These are phyloP conservation scores for Onychomys arenicola DNA, from an alignment of 2,797 vertebrate species.

Conservation along the genomic window DNA sequence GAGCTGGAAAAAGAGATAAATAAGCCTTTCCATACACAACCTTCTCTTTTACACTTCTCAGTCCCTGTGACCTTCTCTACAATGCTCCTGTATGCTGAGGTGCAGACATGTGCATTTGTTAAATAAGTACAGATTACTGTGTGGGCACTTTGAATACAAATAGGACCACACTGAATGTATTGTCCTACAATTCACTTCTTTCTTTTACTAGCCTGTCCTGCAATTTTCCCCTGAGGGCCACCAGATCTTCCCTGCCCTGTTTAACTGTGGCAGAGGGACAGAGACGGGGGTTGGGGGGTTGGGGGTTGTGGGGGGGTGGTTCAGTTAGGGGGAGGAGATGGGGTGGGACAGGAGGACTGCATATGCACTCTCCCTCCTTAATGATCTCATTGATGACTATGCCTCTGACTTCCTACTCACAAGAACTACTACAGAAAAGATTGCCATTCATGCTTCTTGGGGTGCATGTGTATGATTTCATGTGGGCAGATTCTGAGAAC, in stretches of 20 bases:
- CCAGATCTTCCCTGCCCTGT: not conserved
- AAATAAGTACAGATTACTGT: not conserved
- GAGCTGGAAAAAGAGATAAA: slow-evolving; percentile 15
- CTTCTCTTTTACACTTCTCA: not conserved
- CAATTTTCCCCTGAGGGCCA: slow-evolving; percentile 9
- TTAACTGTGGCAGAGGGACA: not conserved
- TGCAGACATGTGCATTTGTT: not conserved
- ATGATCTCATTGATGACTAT: not conserved
- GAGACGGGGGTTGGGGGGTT: too few species aligned
- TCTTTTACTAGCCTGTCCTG: not conserved
- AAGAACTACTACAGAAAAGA: slow-evolving; percentile 35
- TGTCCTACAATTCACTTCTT: not conserved
- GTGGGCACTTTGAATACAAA: slow-evolving; percentile 35
- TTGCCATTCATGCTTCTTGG: not conserved
- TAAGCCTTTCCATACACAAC: not conserved
- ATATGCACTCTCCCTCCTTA: not conserved
- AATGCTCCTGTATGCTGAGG: not conserved
- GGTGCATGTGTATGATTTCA: not conserved
- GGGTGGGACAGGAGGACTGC: too few species aligned
- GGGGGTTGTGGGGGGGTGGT: too few species aligned
- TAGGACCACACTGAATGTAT: not conserved
- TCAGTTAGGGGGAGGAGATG: too few species aligned
- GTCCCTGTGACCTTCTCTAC: not conserved
- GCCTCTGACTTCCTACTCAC: slow-evolving; percentile 38
- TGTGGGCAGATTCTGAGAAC: not conserved